Base-by-base conservation (phyloP, 2,113 vertebrate species). In the Cochlearius cochlearius region DNA sequence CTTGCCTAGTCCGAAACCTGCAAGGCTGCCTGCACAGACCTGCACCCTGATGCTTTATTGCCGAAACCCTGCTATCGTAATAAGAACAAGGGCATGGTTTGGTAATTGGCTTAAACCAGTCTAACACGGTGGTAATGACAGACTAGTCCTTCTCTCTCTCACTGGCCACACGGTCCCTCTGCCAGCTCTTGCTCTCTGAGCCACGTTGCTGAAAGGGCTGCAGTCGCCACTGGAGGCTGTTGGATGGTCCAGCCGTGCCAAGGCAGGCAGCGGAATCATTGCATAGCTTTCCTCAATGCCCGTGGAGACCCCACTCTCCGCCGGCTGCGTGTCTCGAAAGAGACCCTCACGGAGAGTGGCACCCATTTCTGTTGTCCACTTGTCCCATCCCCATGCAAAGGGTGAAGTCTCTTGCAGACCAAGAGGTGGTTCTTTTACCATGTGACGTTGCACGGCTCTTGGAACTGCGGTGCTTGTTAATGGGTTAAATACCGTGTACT, bases 271-370 rank as follows among this genome's bases (percentile, higher is more conserved):
- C 3, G 8, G 41, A 60, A 36, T 32, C 45, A 2, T 5, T 55
- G 26, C 36, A 8, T 5, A 18, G 32, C 53, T 68, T 50, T 64
- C 13, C 36, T 50, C 34, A 4, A 0, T 30, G 55, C 23, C 60
- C 2, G 0, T 10, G 62, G 72, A 64, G 34, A 58, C 25, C n/a
- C 53, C 36, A 6, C 36, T 26, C 36, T 58, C 59, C 2, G 0
- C 29, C 45, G 88, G 12, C 67, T 67, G 20, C 0, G 0, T 25
- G 5, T 67, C 43, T 34, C 0, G 0, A 43, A 38, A 45, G 41
- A 75, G 58, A 72, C 18, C n/a, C 23, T 59, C 11, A 14, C 14
- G 17, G 67, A 29, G 5, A 47, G 22, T 4, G 20, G 43, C 58
- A 56, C 10, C n/a, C 3, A 7, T 7, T 58, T 75, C 38, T 20